Evolutionary conservation across 2,888 invertebrate genomes (phyloP).

Genomic region (Melinaea marsaeus): DNA sequence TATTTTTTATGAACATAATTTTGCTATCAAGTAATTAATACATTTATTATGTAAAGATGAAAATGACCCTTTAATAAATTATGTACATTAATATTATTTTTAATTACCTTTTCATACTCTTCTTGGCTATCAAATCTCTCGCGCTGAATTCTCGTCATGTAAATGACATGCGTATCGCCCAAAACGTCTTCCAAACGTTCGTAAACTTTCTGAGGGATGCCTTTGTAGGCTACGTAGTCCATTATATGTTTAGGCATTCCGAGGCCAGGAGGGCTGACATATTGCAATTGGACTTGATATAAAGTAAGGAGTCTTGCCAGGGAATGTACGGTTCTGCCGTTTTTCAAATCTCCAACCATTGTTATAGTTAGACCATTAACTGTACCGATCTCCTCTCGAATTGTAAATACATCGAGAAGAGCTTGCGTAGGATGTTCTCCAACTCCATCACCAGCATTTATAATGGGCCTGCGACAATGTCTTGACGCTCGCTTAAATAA

Average conservation of each 20-base stretch:
- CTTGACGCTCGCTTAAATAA: conserved; percentile 85
- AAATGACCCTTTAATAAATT: too few relatives aligned
- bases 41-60: too few relatives aligned
- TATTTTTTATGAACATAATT: background rate
- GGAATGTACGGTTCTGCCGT: conserved; percentile 99
- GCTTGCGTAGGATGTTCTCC: conserved; percentile 99
- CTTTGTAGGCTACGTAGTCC: conserved; percentile 86
- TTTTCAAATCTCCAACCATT: conserved; percentile 98
- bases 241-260: conserved; percentile 94
- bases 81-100: background rate
- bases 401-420: conserved; percentile 97
- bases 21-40: background rate
- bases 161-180: conserved; percentile 96
- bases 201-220: conserved; percentile 86
- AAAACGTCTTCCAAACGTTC: conserved; percentile 90
- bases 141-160: conserved; percentile 98
- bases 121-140: conserved; percentile 91
- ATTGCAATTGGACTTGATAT: conserved; percentile 95
- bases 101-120: conserved; percentile 89
- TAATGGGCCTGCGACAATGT: conserved; percentile 91
- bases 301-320: conserved; percentile 94
- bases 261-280: conserved; percentile 91
- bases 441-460: conserved; percentile 98
- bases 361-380: conserved; percentile 98
- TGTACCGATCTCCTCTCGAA: conserved; percentile 98